Percentiles rank a stretch among this genome's conserved stretches.
These are phyloP conservation scores for Steinernema feltiae DNA, from an alignment of 1,140 invertebrate genomes.

Conservation along the genomic window DNA sequence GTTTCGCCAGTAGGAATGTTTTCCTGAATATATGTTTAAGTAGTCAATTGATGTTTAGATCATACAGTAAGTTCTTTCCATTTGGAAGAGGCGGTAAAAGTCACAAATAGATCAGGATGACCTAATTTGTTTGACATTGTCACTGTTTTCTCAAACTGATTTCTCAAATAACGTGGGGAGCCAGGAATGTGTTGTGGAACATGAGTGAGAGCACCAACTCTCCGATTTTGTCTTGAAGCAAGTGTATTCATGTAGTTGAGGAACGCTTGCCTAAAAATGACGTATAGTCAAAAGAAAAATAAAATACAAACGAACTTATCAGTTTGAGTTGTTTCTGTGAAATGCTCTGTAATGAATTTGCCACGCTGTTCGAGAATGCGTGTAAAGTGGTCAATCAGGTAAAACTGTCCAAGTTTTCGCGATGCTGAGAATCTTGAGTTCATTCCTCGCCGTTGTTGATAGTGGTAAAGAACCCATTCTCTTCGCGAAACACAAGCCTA, in stretches of 20 bases:
- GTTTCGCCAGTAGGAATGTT: constrained; percentile 32
- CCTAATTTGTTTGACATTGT: constrained; percentile 45
- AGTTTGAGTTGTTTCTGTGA: background rate
- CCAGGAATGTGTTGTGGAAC: background rate
- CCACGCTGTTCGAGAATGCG: background rate
- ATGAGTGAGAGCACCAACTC: background rate
- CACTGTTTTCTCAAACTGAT: background rate
- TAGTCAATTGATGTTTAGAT: constrained; percentile 37
- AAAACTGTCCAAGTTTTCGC: background rate
- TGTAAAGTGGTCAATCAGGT: background rate
- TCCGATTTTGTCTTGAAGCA: background rate
- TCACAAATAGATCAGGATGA: constrained; percentile 60
- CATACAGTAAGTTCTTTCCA: constrained; percentile 60
- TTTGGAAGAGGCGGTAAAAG: constrained; percentile 61
- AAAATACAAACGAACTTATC: no score
- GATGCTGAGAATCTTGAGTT: background rate
- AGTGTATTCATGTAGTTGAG: background rate
- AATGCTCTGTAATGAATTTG: background rate
- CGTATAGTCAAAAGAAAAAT: no score
- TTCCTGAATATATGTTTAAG: background rate
- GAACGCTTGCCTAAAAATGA: background rate
- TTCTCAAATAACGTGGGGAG: background rate
- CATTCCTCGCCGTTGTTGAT: background rate
- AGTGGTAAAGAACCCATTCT: constrained; percentile 26
- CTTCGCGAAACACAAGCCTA: no score